Conservation (phyloP, 2,888 invertebrate genomes). For the Hydraecia micacea region DNA sequence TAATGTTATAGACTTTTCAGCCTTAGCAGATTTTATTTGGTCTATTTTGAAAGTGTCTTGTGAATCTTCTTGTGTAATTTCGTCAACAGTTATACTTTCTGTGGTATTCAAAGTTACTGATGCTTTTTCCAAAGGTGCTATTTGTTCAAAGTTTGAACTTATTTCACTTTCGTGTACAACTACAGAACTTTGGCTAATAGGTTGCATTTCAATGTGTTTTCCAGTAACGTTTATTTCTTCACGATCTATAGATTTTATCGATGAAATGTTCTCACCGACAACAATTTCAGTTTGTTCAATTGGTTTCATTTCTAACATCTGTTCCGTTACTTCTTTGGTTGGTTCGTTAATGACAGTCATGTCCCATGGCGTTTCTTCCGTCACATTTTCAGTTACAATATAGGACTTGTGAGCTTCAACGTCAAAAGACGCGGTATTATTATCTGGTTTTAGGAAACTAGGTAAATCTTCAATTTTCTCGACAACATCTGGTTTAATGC, state of each 20-base stretch:
- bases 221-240: slow-evolving; percentile 69
- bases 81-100: slow-evolving; percentile 80
- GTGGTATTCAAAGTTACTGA: slow-evolving; percentile 72
- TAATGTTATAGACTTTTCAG: slow-evolving; percentile 77
- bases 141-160: slow-evolving; percentile 69
- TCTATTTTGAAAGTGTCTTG: slow-evolving; percentile 71
- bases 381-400: slow-evolving; percentile 75
- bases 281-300: slow-evolving; percentile 80
- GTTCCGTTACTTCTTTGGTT: slow-evolving; percentile 80
- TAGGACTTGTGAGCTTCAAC: slow-evolving; percentile 78
- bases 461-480: slow-evolving; percentile 75
- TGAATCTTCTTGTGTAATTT: slow-evolving; percentile 80
- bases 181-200: slow-evolving; percentile 76
- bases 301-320: slow-evolving; percentile 76
- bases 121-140: slow-evolving; percentile 72
- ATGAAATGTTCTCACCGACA: slow-evolving; percentile 73
- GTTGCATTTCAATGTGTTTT: slow-evolving; percentile 72
- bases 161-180: slow-evolving; percentile 79
- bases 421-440: slow-evolving; percentile 72
- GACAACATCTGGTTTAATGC: slow-evolving; percentile 71
- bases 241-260: slow-evolving; percentile 56
- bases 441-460: slow-evolving; percentile 64
- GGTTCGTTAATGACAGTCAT: slow-evolving; percentile 80
- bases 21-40: slow-evolving; percentile 74
- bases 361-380: slow-evolving; percentile 84